Conservation (phyloP, 2,797 vertebrate species). For the Agapornis canus region DNA sequence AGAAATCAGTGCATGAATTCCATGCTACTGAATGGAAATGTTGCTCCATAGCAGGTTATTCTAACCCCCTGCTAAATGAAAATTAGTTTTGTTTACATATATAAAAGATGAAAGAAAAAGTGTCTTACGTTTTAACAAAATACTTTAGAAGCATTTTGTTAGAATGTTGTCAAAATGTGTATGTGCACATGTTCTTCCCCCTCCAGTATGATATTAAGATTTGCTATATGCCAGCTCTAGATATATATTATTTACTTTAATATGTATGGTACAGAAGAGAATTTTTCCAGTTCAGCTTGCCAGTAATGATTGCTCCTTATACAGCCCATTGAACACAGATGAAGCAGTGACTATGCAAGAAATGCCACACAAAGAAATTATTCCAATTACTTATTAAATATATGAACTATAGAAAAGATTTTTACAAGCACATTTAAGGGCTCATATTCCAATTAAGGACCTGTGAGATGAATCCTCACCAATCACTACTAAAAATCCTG, state of each 20-base stretch:
- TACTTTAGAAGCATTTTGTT: neutral
- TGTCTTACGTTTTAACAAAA: neutral
- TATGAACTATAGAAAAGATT: neutral
- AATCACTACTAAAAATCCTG: neutral
- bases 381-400: neutral
- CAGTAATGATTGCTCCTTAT: neutral
- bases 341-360: neutral
- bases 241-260: neutral
- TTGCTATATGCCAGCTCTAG: neutral
- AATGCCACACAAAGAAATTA: neutral
- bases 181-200: accelerated
- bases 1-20: neutral
- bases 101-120: neutral
- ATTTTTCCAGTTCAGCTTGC: neutral
- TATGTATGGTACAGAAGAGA: neutral
- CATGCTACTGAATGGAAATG: neutral
- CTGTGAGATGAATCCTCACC: neutral
- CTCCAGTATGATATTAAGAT: neutral
- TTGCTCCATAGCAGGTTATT: neutral
- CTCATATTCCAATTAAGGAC: neutral
- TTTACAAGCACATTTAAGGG: neutral
- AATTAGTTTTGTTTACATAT: neutral
- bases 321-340: neutral
- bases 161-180: neutral
- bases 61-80: neutral